A percentile compares a stretch with the other conserved stretches of the same genome.
Evolutionary conservation across 2,888 invertebrate species (phyloP).

Genomic region (Agapostemon virescens): DNA sequence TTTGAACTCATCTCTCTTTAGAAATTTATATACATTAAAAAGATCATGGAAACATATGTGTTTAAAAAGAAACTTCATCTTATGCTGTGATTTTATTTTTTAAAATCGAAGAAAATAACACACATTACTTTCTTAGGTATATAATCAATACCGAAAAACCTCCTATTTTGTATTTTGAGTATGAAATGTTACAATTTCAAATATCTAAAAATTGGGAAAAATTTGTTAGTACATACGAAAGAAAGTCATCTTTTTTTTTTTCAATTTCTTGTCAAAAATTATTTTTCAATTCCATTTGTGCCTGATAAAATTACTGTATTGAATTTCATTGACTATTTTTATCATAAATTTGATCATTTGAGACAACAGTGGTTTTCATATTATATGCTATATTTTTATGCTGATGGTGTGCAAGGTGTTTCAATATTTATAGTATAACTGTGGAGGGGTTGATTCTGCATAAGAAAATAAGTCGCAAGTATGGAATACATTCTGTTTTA

Average conservation of each 20-base stretch:
- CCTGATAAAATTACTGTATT: conserved; percentile 60
- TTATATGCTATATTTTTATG: conserved; percentile 2
- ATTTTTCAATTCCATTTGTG: conserved; percentile 65
- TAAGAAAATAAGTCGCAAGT: too few species aligned
- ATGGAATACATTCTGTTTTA: too few species aligned
- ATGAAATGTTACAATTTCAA: conserved; percentile 34
- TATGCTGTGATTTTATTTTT: conserved; percentile 21
- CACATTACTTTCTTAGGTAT: conserved; percentile 10
- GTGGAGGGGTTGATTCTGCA: too few species aligned
- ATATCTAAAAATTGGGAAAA: conserved; percentile 33
- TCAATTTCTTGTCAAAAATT: conserved; percentile 41
- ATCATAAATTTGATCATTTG: conserved; percentile 41
- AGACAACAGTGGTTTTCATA: conserved; percentile 46
- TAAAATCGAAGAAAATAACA: conserved; percentile 15
- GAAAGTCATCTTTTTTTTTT: conserved; percentile 41
- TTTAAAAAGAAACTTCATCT: not conserved
- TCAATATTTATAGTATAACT: too few species aligned
- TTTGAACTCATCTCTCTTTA: conserved; percentile 10
- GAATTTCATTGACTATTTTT: conserved; percentile 62
- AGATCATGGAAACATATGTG: conserved; percentile 14
- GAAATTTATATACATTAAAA: conserved; percentile 10
- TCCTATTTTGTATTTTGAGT: conserved; percentile 28
- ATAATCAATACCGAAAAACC: conserved; percentile 7
- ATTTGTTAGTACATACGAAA: conserved; percentile 30
- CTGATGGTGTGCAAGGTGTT: too few species aligned